A percentile compares a stretch with the other conserved stretches of the same genome.
Evolutionary conservation across 2,113 vertebrate species (phyloP).

Genomic region (Eulemur rufifrons): DNA sequence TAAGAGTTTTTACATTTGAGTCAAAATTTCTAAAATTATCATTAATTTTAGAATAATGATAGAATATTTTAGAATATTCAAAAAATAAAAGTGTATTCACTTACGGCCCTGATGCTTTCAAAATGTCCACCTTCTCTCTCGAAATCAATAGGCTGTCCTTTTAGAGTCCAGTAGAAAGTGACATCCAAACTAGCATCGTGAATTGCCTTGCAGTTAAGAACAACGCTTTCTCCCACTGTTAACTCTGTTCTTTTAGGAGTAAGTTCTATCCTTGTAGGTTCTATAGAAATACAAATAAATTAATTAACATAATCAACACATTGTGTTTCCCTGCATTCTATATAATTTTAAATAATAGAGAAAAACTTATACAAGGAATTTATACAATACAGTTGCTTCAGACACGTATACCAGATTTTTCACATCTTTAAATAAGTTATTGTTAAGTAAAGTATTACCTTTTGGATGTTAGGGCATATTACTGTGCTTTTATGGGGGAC

Average conservation of each 20-base stretch:
- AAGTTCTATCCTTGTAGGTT: constrained; percentile 95
- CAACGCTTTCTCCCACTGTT: constrained; percentile 96
- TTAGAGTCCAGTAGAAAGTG: constrained; percentile 93
- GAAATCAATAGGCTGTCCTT: constrained; percentile 92
- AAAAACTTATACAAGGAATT: not conserved
- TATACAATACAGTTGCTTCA: not conserved
- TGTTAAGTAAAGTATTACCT: not conserved
- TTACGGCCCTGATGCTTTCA: constrained; percentile 97
- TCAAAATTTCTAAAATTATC: not conserved
- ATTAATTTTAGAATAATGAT: not conserved
- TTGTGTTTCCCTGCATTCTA: not conserved
- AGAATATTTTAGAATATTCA: not conserved
- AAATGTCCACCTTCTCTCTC: constrained; percentile 95
- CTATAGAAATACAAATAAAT: constrained; percentile 83
- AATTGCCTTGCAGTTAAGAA: constrained; percentile 94
- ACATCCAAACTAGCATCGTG: constrained; percentile 94
- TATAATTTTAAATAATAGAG: not conserved
- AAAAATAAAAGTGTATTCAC: constrained; percentile 74
- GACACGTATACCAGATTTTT: not conserved
- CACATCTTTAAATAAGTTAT: not conserved
- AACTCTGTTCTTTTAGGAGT: constrained; percentile 92
- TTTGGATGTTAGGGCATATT: not conserved
- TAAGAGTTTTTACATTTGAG: not conserved
- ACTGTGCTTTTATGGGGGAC: not conserved
- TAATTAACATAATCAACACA: not conserved